phyloP scores from a whole-genome alignment of 2,888 invertebrate species.

The Myopa tessellatipennis region DNA sequence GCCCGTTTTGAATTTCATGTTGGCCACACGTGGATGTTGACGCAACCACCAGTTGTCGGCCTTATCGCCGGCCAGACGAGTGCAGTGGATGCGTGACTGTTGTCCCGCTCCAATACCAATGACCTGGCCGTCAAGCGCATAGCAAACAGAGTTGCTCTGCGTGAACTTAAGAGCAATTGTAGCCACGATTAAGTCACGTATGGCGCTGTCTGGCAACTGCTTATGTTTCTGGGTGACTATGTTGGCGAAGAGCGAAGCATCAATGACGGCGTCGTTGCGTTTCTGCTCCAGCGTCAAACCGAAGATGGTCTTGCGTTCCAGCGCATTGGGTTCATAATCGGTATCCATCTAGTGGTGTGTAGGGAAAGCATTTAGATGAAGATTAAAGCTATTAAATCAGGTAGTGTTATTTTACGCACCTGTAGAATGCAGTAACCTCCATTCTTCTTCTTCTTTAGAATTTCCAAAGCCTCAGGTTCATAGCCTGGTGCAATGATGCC shows the following conservation, averaged over 20 bases:
- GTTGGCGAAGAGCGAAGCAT: slow-evolving; percentile 81
- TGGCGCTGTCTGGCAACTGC: slow-evolving; percentile 76
- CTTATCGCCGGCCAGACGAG: slow-evolving; percentile 95
- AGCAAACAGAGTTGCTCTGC: slow-evolving; percentile 98
- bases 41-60: slow-evolving; percentile 98
- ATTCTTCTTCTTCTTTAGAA: slow-evolving; percentile 94
- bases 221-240: slow-evolving; percentile 78
- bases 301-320: slow-evolving; percentile 86
- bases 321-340: slow-evolving; percentile 80
- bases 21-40: slow-evolving; percentile 86
- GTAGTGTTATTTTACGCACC: slow-evolving; percentile 62
- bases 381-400: neutral
- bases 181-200: slow-evolving; percentile 93
- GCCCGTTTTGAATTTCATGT: slow-evolving; percentile 86
- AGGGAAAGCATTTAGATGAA: neutral
- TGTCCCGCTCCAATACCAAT: slow-evolving; percentile 99
- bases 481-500: slow-evolving; percentile 98
- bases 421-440: slow-evolving; percentile 91
- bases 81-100: slow-evolving; percentile 98
- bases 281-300: slow-evolving; percentile 88
- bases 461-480: slow-evolving; percentile 81
- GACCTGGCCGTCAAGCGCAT: slow-evolving; percentile 84
- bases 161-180: slow-evolving; percentile 97
- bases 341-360: slow-evolving; percentile 80
- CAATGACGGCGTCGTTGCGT: slow-evolving; percentile 89